These are phyloP conservation scores for Probaryconus sp. DNA, from an alignment of 1,140 invertebrate species.

Conservation along the genomic window DNA sequence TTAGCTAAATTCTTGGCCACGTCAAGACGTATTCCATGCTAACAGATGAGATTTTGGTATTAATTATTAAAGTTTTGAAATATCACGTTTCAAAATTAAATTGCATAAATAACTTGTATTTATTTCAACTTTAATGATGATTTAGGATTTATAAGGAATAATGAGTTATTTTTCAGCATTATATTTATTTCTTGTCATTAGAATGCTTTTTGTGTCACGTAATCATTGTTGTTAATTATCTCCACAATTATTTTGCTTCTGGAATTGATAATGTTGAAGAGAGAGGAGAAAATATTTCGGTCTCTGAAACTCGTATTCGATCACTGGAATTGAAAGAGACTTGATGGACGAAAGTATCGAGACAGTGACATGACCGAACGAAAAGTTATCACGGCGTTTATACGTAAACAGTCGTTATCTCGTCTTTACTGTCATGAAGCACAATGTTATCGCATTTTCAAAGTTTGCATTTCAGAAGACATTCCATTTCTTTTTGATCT, in stretches of 20 bases:
- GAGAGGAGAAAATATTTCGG: constrained; percentile 40
- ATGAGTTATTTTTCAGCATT: no score
- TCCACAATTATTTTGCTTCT: no score
- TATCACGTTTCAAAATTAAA: neutral
- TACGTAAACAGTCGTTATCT: constrained; percentile 48
- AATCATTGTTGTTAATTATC: no score
- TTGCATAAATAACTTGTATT: no score
- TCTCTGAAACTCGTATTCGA: no score
- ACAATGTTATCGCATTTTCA: constrained; percentile 38
- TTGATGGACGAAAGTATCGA: constrained; percentile 34
- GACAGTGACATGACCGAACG: constrained; percentile 35
- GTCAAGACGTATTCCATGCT: neutral
- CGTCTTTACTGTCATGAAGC: constrained; percentile 34
- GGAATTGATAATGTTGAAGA: no score
- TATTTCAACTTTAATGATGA: no score
- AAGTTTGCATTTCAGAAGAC: constrained; percentile 28
- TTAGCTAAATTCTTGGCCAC: constrained; percentile 3
- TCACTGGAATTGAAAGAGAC: constrained; percentile 26
- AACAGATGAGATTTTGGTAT: neutral
- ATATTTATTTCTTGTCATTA: no score
- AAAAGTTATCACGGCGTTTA: constrained; percentile 43
- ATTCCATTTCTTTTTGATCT: constrained; percentile 19
- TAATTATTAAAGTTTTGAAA: no score
- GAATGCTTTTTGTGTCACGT: no score
- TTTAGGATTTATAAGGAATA: no score